Percentiles rank a stretch among this genome's conserved stretches.
These are phyloP conservation scores for Phrynosoma platyrhinos DNA, from an alignment of 2,113 vertebrate genomes.

Conservation along the genomic window DNA sequence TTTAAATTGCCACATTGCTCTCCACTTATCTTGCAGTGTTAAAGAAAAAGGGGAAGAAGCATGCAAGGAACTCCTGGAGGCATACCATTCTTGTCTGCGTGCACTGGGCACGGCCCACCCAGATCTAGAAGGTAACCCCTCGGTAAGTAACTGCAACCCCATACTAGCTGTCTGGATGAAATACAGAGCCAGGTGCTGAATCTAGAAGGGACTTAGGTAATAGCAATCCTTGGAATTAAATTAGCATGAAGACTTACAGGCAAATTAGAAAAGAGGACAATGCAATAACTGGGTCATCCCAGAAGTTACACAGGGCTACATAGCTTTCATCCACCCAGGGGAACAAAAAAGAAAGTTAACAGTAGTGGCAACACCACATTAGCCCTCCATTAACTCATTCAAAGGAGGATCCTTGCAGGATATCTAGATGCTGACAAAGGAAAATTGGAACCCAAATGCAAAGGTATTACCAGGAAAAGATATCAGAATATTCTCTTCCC, in stretches of 20 bases:
- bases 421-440: neutral
- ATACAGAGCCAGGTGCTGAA: no score
- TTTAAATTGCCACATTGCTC: neutral
- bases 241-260: no score
- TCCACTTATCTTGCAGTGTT: conserved; percentile 17
- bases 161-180: neutral
- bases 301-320: neutral
- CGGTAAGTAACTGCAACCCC: neutral
- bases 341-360: neutral
- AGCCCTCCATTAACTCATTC: neutral
- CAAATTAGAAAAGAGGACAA: neutral
- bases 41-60: conserved; percentile 49
- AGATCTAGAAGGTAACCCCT: neutral
- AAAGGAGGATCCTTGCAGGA: neutral
- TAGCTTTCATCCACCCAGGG: neutral
- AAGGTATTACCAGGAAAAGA: neutral
- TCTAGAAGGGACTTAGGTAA: neutral
- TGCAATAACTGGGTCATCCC: neutral
- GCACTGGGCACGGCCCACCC: conserved; percentile 41
- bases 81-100: conserved; percentile 57
- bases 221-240: neutral
- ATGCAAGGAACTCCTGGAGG: conserved; percentile 54
- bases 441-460: neutral
- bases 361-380: neutral
- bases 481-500: neutral